Conservation (phyloP, 1,140 invertebrate species). For the Cydia splendana region DNA sequence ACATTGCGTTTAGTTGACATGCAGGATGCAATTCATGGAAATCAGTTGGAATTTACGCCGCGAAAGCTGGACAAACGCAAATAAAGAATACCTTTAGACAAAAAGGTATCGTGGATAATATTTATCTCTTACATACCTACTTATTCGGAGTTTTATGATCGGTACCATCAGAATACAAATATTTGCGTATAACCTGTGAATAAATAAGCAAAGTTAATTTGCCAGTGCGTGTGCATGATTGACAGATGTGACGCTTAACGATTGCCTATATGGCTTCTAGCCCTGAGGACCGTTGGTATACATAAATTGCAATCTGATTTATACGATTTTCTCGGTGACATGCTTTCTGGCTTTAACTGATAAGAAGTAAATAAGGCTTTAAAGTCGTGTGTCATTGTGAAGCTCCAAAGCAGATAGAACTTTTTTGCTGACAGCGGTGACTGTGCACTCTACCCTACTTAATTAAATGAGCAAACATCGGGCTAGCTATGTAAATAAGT, state of each 20-base stretch:
- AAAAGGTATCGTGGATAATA: background rate
- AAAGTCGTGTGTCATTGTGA: background rate
- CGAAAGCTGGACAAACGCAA: background rate
- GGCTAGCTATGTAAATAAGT: constrained; percentile 30
- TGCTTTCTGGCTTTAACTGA: too few species aligned
- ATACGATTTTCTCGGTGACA: background rate
- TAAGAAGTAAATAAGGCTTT: background rate
- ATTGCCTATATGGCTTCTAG: background rate
- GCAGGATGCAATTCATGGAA: background rate
- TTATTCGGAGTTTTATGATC: too few species aligned
- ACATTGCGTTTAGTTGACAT: background rate
- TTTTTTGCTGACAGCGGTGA: background rate
- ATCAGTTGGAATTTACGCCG: background rate
- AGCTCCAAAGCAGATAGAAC: background rate
- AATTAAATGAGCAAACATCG: constrained; percentile 21
- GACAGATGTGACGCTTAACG: background rate
- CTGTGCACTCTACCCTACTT: constrained; percentile 8
- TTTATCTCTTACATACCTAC: background rate
- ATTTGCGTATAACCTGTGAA: too few species aligned
- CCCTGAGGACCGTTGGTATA: too few species aligned
- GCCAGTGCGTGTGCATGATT: background rate
- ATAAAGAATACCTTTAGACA: background rate
- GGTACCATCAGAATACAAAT: too few species aligned
- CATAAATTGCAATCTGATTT: background rate
- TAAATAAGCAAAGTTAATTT: background rate